phyloP scores from a whole-genome alignment of 2,797 vertebrate genomes.

The Gastrophryne carolinensis region DNA sequence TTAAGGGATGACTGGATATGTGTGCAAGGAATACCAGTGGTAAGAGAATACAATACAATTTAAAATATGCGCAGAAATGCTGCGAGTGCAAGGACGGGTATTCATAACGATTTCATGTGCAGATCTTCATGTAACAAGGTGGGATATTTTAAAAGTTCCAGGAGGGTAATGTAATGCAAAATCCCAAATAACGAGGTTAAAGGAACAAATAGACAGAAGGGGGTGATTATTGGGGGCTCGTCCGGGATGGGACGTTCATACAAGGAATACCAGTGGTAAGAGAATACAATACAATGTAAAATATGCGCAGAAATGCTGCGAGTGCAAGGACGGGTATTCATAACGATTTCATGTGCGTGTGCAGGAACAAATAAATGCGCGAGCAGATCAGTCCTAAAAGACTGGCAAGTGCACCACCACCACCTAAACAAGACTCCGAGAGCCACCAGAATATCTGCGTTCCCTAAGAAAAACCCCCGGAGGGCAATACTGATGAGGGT shows the following conservation, averaged over 20 bases:
- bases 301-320: neutral
- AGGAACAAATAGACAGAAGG: too few species aligned
- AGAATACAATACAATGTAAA: too few species aligned
- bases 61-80: neutral
- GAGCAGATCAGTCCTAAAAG: slow-evolving; percentile 56
- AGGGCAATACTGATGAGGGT: slow-evolving; percentile 94
- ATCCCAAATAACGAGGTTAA: too few species aligned
- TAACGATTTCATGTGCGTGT: slow-evolving; percentile 6
- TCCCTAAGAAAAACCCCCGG: slow-evolving; percentile 88
- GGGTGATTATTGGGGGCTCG: too few species aligned
- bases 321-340: slow-evolving; percentile 1
- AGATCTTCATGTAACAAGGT: too few species aligned
- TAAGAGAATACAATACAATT: neutral
- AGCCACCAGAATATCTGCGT: slow-evolving; percentile 92
- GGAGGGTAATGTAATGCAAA: too few species aligned
- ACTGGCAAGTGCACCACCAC: slow-evolving; percentile 40
- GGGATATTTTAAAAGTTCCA: too few species aligned
- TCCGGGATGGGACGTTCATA: too few species aligned
- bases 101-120: too few species aligned
- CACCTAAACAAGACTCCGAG: slow-evolving; percentile 89
- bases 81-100: neutral
- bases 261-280: too few species aligned
- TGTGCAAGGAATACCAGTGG: slow-evolving; percentile 13
- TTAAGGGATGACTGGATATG: neutral
- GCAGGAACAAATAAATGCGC: slow-evolving; percentile 5